Evolutionary conservation across 2,113 vertebrate genomes (phyloP), one percentile per base, ranked within the genome.

Genomic region (Paralichthys olivaceus): DNA sequence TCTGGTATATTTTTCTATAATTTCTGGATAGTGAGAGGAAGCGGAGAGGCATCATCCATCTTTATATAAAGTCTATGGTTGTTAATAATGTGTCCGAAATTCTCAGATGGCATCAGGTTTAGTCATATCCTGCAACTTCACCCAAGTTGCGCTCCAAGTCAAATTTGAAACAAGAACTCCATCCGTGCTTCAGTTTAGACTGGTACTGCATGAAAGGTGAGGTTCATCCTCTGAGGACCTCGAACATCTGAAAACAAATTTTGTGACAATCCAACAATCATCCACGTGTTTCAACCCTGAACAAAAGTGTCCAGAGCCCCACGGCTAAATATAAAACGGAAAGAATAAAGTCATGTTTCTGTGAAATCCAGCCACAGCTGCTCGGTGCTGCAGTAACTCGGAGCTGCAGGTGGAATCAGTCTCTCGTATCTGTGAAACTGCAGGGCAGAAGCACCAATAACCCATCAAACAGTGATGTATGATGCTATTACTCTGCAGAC

Each of bases 351-450:
- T 58, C n/a, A n/a, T 9, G 22, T 57, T 63, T 72, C 45, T 23
- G 13, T 79, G 69, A 72, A 68, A 69, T 64, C 62, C 75, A 51
- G 54, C 63, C 68, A 26, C 65, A 82, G 75, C 79, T 82, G 84
- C 14, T 74, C 32, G 15, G 56, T 26, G 64, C 64, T 47, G 62
- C 75, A 63, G 75, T 72, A 28, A 69, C 67, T 79, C 54, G 6
- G 51, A 64, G 84, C 84, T 75, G 79, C 86, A 81, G 86, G 82
- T 88, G 86, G 82, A 87, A 81, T 87, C 66, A 67, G 77, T 85
- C 80, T 80, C 22, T 78, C 1, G 73, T 80, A 32, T 78, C 69
- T 55, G 78, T 75, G 75, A 57, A 72, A 84, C 84, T 72, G 81
- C 85, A 53, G 89, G 79, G 57, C 84, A 84, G 68, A 65, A 73